phyloP scores from a whole-genome alignment of 2,113 vertebrate genomes.

The Ochotona princeps region DNA sequence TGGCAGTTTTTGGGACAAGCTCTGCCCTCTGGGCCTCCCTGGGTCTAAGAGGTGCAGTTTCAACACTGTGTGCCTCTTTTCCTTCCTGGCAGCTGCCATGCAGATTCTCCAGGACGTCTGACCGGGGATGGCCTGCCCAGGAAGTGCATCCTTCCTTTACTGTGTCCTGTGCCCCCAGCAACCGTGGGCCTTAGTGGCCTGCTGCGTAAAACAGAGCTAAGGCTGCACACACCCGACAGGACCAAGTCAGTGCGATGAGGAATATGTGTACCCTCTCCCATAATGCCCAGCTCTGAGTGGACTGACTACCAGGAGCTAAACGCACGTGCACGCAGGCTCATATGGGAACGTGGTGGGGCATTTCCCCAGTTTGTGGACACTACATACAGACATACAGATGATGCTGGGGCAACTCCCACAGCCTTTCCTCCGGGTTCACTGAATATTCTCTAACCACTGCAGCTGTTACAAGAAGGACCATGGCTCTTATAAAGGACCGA shows the following conservation, averaged over 20 bases:
- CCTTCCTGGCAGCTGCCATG: neutral
- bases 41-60: conserved; percentile 82
- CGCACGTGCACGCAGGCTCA: neutral
- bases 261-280: neutral
- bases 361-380: neutral
- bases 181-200: neutral
- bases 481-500: neutral
- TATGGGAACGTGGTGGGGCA: neutral
- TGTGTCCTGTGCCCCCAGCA: too few species aligned
- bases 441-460: neutral
- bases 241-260: neutral
- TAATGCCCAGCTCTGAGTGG: neutral
- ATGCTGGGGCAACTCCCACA: neutral
- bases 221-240: neutral
- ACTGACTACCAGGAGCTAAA: neutral
- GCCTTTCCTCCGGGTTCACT: neutral
- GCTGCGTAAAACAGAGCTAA: neutral
- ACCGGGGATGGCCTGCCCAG: neutral
- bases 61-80: conserved; percentile 73
- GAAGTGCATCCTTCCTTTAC: neutral
- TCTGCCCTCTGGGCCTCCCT: conserved; percentile 86
- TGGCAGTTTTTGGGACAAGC: conserved; percentile 82
- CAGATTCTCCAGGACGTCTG: neutral
- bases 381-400: neutral
- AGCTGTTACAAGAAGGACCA: neutral